These are phyloP conservation scores for Achlya flavicornis DNA, from an alignment of 2,888 invertebrate species.

Conservation along the genomic window DNA sequence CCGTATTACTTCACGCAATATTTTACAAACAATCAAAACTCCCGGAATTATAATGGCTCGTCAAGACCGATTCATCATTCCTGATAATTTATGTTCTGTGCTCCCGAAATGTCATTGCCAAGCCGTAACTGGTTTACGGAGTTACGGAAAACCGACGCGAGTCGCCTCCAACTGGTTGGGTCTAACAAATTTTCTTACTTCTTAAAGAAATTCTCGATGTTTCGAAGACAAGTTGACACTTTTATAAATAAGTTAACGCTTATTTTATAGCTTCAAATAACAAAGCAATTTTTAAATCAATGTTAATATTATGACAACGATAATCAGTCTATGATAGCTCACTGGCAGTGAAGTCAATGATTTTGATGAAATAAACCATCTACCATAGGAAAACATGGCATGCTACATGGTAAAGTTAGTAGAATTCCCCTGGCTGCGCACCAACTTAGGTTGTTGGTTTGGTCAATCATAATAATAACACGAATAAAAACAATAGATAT, in stretches of 20 bases:
- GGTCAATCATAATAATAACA: no score
- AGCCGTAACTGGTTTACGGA: conserved; percentile 36
- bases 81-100: conserved; percentile 32
- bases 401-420: no score
- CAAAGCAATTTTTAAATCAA: neutral
- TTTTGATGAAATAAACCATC: no score
- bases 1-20: conserved; percentile 19
- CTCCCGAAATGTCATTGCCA: conserved; percentile 34
- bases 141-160: conserved; percentile 22
- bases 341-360: neutral
- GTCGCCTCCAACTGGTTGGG: conserved; percentile 30
- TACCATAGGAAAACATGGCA: no score
- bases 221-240: conserved; percentile 1
- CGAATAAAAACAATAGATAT: no score
- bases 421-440: no score
- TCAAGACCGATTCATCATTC: conserved; percentile 34
- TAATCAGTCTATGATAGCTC: no score
- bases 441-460: no score
- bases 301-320: neutral
- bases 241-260: conserved; percentile 3
- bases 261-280: neutral
- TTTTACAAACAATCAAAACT: conserved; percentile 29
- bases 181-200: conserved; percentile 34
- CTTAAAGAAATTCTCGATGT: conserved; percentile 9
- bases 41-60: conserved; percentile 29